Percentiles rank a stretch among this genome's conserved stretches.
phyloP scores from a whole-genome alignment of 23 tunicate species.

The Aplidium turbinatum region DNA sequence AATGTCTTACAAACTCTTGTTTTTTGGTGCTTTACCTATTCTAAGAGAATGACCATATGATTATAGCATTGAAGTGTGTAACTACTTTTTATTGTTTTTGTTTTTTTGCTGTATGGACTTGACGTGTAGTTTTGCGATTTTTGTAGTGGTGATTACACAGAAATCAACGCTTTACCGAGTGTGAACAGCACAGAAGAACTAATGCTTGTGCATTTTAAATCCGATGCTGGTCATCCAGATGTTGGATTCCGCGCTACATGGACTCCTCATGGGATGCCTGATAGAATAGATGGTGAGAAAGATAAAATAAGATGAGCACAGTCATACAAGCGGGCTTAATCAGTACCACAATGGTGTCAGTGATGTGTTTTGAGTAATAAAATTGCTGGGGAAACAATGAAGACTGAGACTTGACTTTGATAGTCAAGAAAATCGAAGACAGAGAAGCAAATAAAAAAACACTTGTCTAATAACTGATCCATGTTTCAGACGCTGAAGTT shows the following conservation, averaged over 20 bases:
- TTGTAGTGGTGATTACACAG: slow-evolving; percentile 23
- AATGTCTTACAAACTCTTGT: not conserved
- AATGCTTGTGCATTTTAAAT: slow-evolving; percentile 53
- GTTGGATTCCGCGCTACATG: slow-evolving; percentile 69
- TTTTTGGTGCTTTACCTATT: not conserved
- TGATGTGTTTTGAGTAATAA: too few species aligned
- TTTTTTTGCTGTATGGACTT: not conserved
- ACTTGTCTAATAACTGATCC: too few species aligned
- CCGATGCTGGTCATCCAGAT: slow-evolving; percentile 47
- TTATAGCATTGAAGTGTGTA: too few species aligned
- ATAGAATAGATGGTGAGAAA: slow-evolving; percentile 27
- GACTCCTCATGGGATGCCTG: slow-evolving; percentile 28
- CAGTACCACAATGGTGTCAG: not conserved
- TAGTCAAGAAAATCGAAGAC: not conserved
- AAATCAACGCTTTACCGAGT: slow-evolving; percentile 7
- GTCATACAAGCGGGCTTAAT: not conserved
- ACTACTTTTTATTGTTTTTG: not conserved
- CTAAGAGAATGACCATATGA: too few species aligned
- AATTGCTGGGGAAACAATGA: too few species aligned
- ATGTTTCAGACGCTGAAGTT: slow-evolving; percentile 45
- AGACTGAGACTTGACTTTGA: too few species aligned
- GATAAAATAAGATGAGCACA: not conserved
- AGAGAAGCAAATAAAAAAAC: not conserved
- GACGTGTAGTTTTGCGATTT: too few species aligned
- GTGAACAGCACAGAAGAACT: slow-evolving; percentile 78